phyloP scores from a whole-genome alignment of 2,113 vertebrate species.

The Scatophagus argus region DNA sequence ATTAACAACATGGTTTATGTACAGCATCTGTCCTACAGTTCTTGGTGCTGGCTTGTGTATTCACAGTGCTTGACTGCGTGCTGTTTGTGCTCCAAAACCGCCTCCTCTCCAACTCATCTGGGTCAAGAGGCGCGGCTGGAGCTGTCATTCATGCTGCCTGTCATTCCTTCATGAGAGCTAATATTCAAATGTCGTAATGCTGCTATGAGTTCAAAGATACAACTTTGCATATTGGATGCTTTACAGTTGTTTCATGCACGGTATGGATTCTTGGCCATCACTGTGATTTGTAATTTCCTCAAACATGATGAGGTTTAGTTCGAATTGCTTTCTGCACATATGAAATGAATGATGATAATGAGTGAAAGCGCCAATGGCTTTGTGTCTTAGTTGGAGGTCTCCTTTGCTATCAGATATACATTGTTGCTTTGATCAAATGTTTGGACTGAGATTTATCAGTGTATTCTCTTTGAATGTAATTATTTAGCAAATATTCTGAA shows the following conservation, averaged over 20 bases:
- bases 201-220: constrained; percentile 62
- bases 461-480: constrained; percentile 48
- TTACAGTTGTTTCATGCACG: constrained; percentile 43
- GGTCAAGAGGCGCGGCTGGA: constrained; percentile 51
- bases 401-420: constrained; percentile 43
- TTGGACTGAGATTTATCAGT: constrained; percentile 66
- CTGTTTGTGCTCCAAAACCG: constrained; percentile 40
- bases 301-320: constrained; percentile 53
- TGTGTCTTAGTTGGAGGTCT: constrained; percentile 42
- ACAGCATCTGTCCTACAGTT: constrained; percentile 52
- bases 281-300: constrained; percentile 71
- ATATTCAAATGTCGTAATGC: constrained; percentile 63
- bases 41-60: constrained; percentile 53
- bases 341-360: constrained; percentile 64
- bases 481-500: constrained; percentile 57
- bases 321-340: constrained; percentile 57
- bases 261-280: constrained; percentile 57
- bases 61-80: constrained; percentile 30
- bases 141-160: constrained; percentile 50
- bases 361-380: constrained; percentile 51
- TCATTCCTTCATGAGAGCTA: constrained; percentile 47
- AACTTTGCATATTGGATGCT: constrained; percentile 53
- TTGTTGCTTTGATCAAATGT: constrained; percentile 64
- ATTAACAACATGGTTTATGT: constrained; percentile 47
- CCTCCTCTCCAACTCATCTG: constrained; percentile 59